Percentiles rank a stretch among this genome's conserved stretches.
phyloP scores from a whole-genome alignment of 2,113 vertebrate species.

The Carlito syrichta region DNA sequence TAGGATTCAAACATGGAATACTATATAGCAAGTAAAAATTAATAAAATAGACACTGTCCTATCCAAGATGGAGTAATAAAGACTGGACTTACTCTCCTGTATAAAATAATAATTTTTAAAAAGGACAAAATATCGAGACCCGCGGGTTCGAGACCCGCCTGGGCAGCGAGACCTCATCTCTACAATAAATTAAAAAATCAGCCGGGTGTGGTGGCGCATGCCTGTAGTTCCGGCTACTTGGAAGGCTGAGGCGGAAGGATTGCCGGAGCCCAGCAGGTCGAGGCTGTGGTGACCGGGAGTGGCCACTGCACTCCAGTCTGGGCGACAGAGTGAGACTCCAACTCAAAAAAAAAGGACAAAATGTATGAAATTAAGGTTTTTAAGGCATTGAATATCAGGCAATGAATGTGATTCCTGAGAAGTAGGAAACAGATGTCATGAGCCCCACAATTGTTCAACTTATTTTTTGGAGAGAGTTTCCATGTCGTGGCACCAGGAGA shows the following conservation, averaged over 20 bases:
- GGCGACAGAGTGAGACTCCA: too few species aligned
- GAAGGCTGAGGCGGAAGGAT: too few species aligned
- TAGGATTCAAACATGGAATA: not conserved
- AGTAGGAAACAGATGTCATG: not conserved
- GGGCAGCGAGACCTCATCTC: too few species aligned
- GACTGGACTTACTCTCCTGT: not conserved
- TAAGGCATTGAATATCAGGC: not conserved
- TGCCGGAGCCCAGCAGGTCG: too few species aligned
- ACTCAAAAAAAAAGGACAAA: not conserved
- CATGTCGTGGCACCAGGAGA: not conserved
- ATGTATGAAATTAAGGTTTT: not conserved
- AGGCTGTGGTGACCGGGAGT: too few species aligned
- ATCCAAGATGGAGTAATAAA: not conserved
- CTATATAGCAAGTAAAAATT: not conserved
- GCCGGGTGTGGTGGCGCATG: too few species aligned
- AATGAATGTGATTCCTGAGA: not conserved
- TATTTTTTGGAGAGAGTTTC: not conserved
- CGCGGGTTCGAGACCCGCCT: too few species aligned
- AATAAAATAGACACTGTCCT: not conserved
- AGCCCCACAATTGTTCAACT: not conserved
- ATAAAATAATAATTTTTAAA: not conserved
- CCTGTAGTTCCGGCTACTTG: too few species aligned
- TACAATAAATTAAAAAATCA: too few species aligned
- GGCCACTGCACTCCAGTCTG: too few species aligned
- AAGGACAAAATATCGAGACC: too few species aligned